A percentile compares a stretch with the other conserved stretches of the same genome.
Conservation (phyloP, 2,888 invertebrate genomes). For the Agriopis marginaria region DNA sequence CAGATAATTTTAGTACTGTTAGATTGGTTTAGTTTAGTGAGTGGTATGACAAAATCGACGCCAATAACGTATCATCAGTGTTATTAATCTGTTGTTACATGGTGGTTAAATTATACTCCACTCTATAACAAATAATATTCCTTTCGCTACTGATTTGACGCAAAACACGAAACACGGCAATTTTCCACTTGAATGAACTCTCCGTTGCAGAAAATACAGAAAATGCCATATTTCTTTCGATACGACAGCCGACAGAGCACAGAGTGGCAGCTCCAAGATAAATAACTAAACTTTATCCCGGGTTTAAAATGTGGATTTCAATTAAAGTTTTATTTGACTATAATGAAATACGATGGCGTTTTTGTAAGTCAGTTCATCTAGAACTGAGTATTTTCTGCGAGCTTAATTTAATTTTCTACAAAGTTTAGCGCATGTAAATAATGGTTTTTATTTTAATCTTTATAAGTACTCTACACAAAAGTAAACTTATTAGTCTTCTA, state of each 20-base stretch:
- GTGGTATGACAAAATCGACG: no score
- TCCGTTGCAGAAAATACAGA: conserved; percentile 25
- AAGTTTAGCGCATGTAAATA: no score
- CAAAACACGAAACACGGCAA: conserved; percentile 22
- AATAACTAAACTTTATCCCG: conserved; percentile 22
- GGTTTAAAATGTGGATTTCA: conserved; percentile 23
- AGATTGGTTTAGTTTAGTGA: no score
- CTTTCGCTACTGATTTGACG: conserved; percentile 14
- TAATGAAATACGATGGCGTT: conserved; percentile 11
- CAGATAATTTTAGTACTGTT: no score
- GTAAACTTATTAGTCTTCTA: not conserved
- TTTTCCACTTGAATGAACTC: conserved; percentile 26
- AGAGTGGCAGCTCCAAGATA: conserved; percentile 22
- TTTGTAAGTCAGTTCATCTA: not conserved
- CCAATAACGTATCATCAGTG: no score
- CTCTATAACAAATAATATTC: conserved; percentile 7
- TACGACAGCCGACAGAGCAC: conserved; percentile 24
- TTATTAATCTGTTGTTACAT: not conserved
- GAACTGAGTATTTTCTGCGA: not conserved
- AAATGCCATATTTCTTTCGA: conserved; percentile 30
- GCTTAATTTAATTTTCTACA: no score
- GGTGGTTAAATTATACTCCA: not conserved
- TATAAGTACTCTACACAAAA: not conserved
- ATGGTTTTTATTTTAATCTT: not conserved
- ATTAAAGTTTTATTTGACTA: conserved; percentile 17